phyloP scores from a whole-genome alignment of 2,113 vertebrate genomes.

The Suricata suricatta region DNA sequence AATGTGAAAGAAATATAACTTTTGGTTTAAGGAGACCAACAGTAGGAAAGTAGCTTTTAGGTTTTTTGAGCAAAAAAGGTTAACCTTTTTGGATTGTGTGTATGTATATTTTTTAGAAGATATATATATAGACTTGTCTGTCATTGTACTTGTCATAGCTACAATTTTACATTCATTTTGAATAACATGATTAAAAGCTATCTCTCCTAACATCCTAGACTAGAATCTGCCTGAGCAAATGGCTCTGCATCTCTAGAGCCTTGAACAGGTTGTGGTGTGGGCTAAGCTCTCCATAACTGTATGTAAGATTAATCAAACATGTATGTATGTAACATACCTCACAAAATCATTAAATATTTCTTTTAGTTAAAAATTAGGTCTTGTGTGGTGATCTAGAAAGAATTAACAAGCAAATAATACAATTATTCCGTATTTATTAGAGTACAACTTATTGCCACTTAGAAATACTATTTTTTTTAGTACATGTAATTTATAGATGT shows the following conservation, averaged over 20 bases:
- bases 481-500: not conserved
- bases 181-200: not conserved
- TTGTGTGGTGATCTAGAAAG: not conserved
- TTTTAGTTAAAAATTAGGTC: not conserved
- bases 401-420: not conserved
- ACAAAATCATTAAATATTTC: not conserved
- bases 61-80: not conserved
- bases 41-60: not conserved
- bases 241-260: not conserved
- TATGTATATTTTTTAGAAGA: not conserved
- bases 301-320: not conserved
- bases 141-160: not conserved
- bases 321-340: not conserved
- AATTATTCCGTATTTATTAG: not conserved
- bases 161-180: not conserved
- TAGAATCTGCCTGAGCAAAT: not conserved
- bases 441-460: not conserved
- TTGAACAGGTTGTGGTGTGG: not conserved
- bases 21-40: not conserved
- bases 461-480: not conserved
- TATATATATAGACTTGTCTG: not conserved
- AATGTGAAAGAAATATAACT: not conserved
- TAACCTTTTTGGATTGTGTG: not conserved
- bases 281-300: not conserved
- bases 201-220: not conserved